Base-by-base conservation (phyloP, 2,888 invertebrate genomes). In the Glaucopsyche alexis region DNA sequence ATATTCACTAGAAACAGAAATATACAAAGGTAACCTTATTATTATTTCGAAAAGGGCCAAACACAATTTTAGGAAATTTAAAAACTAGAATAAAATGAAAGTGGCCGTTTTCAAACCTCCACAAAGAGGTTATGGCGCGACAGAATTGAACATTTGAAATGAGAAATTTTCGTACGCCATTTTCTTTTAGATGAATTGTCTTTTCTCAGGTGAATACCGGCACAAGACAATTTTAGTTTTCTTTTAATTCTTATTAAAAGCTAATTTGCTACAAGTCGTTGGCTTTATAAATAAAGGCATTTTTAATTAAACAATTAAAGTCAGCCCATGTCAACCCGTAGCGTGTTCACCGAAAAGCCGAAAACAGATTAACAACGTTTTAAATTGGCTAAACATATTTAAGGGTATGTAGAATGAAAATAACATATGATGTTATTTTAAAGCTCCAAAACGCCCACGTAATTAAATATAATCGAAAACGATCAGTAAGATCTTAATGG, bases 141-240 rank as follows among this genome's bases (percentile, higher is more conserved):
- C 67, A 8, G 19, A 45, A 67, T 67, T 19, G 45, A 67, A 67
- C 42, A 67, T 67, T 45, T 19, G n/a, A 67, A 67, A 67, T 45
- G 47, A 67, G 45, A 50, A 47, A 50, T 47, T 64, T 73, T 50
- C 52, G 16, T 64, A 69, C 71, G 45, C 60, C 66, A 67, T 74
- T 55, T 42, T 55, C 52, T 74, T 74, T 67, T 16, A 16, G 47
- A 49, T 71, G 40, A 71, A 74, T 11, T 65, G 19, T 40, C 42
- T 16, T 50, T 38, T 45, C 67, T 67, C 45, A 67, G 67, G 67
- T 67, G 67, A 67, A 45, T 42, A 67, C 42, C 19, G 45, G 45
- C 67, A n/a, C 66, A 40, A 60, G 60, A 60, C 60, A 29, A 60
- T 38, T 60, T 38, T 60, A 60, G 60, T 29, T 60, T 60, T 60